Base-by-base conservation (phyloP, 2,888 invertebrate species). In the Biston stratarius region DNA sequence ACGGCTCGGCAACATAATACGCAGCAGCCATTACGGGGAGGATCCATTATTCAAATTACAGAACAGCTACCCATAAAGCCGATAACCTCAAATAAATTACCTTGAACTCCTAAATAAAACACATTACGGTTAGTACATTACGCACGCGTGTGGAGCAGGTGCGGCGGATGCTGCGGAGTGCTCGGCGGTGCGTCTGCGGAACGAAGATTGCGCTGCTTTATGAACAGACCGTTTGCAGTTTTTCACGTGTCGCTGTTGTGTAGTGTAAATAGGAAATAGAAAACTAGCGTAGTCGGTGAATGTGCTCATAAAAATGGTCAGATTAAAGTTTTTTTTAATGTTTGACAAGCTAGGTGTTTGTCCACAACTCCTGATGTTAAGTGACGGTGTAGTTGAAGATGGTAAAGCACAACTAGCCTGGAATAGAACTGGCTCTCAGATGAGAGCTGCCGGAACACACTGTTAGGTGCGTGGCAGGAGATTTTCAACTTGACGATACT, bases 11-110 rank as follows among this genome's bases (percentile, higher is more conserved):
- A 42, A 61, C 61, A 44, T 51, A 56, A 55, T 49, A 61, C 66
- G 44, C 44, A 42, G 33, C 48, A 55, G 36, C 66, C 52, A 52
- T 61, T 57, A 61, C 61, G 15, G 55, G 34, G 61, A 53, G 53
- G 36, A 67, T 56, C 62, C 67, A 67, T 67, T 67, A 67, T 67
- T 67, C 67, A 67, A 67, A 67, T 67, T 67, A 67, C 63, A 63
- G 55, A 55, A 64, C 56, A 59, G 51, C 67, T 55, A 44, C 58
- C 67, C 67, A 64, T 68, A 64, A 63, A 68, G 51, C 63, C 63
- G 60, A 68, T 68, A 68, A 68, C 67, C 67, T 60, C 56, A 64
- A 68, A 68, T 64, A 68, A 68, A 68, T 68, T 68, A 55, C 45
- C 63, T 67, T 51, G 61, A 62, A 63, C 62, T 63, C 55, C 63